Percentiles rank a stretch among this genome's conserved stretches.
phyloP scores from a whole-genome alignment of 1,140 invertebrate species.

The Zophobas atratus region DNA sequence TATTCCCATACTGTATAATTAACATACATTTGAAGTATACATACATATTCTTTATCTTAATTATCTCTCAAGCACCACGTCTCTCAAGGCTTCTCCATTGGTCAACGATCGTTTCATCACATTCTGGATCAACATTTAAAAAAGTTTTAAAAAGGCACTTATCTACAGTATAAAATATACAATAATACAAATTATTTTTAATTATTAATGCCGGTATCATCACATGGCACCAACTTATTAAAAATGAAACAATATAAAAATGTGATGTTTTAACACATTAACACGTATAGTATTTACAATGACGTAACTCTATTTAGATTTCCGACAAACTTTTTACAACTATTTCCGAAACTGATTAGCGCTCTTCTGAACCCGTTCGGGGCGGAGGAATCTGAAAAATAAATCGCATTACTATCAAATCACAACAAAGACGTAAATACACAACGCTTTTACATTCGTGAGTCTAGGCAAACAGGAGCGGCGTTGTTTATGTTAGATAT shows the following conservation, averaged over 20 bases:
- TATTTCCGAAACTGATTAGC: conserved; percentile 11
- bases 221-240: conserved; percentile 53
- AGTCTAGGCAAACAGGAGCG: too few species aligned
- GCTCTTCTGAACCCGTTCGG: neutral
- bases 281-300: conserved; percentile 38
- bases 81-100: conserved; percentile 49
- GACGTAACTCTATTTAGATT: conserved; percentile 17
- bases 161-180: conserved; percentile 51
- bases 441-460: neutral
- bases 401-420: neutral
- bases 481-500: too few species aligned
- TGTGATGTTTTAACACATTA: conserved; percentile 48
- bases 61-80: conserved; percentile 52
- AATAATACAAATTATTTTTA: conserved; percentile 48
- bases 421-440: neutral
- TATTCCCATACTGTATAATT: conserved; percentile 36
- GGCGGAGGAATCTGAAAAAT: conserved; percentile 7
- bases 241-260: conserved; percentile 41
- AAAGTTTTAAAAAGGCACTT: conserved; percentile 52
- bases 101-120: conserved; percentile 49
- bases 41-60: conserved; percentile 44
- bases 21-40: conserved; percentile 42
- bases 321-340: conserved; percentile 31
- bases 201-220: conserved; percentile 52
- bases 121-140: conserved; percentile 45